A percentile compares a stretch with the other conserved stretches of the same genome.
Evolutionary conservation across 2,113 vertebrate species (phyloP).

Genomic region (Orycteropus afer): DNA sequence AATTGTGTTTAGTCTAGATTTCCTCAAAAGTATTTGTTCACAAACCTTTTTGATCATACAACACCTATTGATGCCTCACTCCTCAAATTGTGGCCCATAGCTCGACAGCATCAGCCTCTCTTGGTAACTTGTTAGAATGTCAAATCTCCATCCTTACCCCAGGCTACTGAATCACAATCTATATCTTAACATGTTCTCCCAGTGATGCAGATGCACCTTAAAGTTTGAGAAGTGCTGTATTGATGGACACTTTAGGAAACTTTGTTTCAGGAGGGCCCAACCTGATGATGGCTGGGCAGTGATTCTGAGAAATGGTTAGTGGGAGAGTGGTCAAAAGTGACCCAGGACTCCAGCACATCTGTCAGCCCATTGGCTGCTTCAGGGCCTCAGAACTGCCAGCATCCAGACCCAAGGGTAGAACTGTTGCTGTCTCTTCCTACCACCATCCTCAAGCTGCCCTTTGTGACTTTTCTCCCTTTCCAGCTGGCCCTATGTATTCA

Average conservation of each 20-base stretch:
- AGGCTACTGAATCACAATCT: not conserved
- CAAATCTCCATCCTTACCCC: not conserved
- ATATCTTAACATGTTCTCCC: not conserved
- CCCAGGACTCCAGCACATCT: fast-evolving
- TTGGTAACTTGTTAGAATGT: not conserved
- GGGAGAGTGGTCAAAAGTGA: not conserved
- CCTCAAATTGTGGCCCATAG: not conserved
- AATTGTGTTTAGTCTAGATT: not conserved
- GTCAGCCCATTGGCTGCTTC: not conserved
- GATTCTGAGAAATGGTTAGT: not conserved
- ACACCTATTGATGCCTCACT: not conserved
- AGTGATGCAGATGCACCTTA: not conserved
- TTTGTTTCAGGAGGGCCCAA: not conserved
- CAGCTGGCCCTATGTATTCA: not conserved
- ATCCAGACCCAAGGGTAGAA: not conserved
- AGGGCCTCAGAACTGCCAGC: not conserved
- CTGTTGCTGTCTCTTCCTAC: fast-evolving
- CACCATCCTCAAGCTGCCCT: too few species aligned
- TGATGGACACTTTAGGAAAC: not conserved
- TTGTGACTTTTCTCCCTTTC: not conserved
- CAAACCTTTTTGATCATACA: not conserved
- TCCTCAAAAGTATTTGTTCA: not conserved
- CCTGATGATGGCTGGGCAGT: not conserved
- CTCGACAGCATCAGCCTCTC: too few species aligned
- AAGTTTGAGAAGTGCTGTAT: not conserved